Conservation (phyloP, 2,888 invertebrate genomes). For the Meta bourneti region DNA sequence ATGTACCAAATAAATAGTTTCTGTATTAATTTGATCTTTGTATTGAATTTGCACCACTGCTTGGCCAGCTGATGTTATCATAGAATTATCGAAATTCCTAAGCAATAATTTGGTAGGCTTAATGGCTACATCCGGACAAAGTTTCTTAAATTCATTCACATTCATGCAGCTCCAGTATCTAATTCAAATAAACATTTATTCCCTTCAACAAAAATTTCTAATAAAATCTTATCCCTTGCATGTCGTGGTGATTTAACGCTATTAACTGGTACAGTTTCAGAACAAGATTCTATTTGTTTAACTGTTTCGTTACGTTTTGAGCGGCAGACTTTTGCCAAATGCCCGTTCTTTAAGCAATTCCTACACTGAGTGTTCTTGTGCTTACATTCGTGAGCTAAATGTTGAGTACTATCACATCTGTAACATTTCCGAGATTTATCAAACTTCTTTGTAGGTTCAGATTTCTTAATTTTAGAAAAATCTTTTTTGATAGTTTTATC, state of each 20-base stretch:
- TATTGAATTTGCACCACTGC: slow-evolving; percentile 62
- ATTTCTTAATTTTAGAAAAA: slow-evolving; percentile 35
- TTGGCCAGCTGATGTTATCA: slow-evolving; percentile 61
- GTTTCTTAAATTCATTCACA: slow-evolving; percentile 39
- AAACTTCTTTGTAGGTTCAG: slow-evolving; percentile 28
- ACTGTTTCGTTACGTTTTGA: slow-evolving; percentile 64
- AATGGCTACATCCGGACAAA: slow-evolving; percentile 57
- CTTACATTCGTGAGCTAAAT: slow-evolving; percentile 35
- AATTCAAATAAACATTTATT: slow-evolving; percentile 55
- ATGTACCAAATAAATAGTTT: slow-evolving; percentile 61
- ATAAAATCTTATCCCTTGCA: slow-evolving; percentile 52
- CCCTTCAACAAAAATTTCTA: slow-evolving; percentile 45
- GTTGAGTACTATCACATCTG: slow-evolving; percentile 30
- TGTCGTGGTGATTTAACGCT: slow-evolving; percentile 61
- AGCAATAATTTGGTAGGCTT: slow-evolving; percentile 58
- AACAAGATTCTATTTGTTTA: slow-evolving; percentile 62
- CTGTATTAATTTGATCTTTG: slow-evolving; percentile 60
- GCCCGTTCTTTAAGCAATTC: slow-evolving; percentile 58
- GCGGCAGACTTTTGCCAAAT: slow-evolving; percentile 61
- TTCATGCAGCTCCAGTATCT: slow-evolving; percentile 51
- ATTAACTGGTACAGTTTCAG: slow-evolving; percentile 62
- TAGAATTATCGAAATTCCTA: slow-evolving; percentile 59
- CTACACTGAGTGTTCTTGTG: slow-evolving; percentile 56
- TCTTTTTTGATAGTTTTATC: slow-evolving; percentile 51
- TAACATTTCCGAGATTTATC: slow-evolving; percentile 35